Evolutionary conservation across 1,140 invertebrate species (phyloP).

Genomic region (Andricus grossulariae): DNA sequence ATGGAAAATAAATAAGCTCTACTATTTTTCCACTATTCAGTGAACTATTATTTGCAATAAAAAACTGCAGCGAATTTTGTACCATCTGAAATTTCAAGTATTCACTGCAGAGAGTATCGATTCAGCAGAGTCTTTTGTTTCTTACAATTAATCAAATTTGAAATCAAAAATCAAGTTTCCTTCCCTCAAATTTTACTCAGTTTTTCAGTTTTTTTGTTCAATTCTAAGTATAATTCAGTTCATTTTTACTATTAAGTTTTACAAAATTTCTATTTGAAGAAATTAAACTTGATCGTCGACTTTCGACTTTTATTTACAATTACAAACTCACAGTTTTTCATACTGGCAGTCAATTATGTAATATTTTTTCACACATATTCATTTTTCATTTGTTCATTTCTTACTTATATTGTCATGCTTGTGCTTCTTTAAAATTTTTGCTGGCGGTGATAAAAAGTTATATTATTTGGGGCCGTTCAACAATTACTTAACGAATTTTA

Average conservation of each 20-base stretch:
- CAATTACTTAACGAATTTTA: too few relatives aligned
- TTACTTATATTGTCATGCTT: slow-evolving; percentile 1
- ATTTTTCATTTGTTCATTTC: neutral
- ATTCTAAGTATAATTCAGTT: neutral
- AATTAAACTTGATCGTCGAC: neutral
- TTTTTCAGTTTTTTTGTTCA: neutral
- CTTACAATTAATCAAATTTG: slow-evolving; percentile 1
- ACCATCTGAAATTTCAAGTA: neutral
- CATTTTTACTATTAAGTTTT: neutral
- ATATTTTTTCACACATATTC: neutral
- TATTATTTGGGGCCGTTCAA: too few relatives aligned
- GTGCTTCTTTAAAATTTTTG: neutral
- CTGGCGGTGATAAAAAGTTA: neutral
- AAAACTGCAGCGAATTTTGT: slow-evolving; percentile 16
- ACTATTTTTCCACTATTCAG: slow-evolving; percentile 15
- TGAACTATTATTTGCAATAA: neutral
- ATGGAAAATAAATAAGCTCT: neutral
- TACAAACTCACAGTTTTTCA: neutral
- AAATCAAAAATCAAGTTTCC: neutral
- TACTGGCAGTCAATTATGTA: neutral
- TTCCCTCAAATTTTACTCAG: neutral
- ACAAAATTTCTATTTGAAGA: neutral
- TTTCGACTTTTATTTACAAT: neutral
- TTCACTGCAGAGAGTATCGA: slow-evolving; percentile 21
- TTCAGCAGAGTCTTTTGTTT: neutral